These are phyloP conservation scores for Meandrina meandrites DNA, from an alignment of 92 coral and sea anemone genomes.

Conservation along the genomic window DNA sequence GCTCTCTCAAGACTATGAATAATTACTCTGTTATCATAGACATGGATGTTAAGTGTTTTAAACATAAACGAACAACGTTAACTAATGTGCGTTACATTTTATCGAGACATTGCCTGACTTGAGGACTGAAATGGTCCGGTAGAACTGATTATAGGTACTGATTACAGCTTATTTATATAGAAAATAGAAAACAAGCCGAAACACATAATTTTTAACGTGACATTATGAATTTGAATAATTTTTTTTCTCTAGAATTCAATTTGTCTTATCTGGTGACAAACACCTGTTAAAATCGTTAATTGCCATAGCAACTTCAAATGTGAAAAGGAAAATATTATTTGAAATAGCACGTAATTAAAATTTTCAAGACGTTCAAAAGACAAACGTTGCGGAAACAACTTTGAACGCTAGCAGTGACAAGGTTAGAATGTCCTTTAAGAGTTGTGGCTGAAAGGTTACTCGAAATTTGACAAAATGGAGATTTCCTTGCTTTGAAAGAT, in stretches of 20 bases:
- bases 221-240: neutral
- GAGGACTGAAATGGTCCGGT: too few species aligned
- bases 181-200: neutral
- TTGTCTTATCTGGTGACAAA: constrained; percentile 11
- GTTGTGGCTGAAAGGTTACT: neutral
- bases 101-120: neutral
- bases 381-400: neutral
- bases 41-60: neutral
- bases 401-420: neutral
- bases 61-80: neutral
- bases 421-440: neutral
- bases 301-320: constrained; percentile 19
- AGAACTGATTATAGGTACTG: neutral
- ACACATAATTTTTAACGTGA: neutral
- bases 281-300: constrained; percentile 29
- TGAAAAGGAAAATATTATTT: constrained; percentile 17
- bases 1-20: too few species aligned
- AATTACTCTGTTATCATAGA: neutral
- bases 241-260: neutral
- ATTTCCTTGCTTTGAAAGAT: neutral
- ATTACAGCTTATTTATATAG: neutral
- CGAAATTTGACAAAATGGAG: neutral
- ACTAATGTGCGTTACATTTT: neutral
- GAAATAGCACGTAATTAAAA: constrained; percentile 17
- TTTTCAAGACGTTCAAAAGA: constrained; percentile 20